Evolutionary conservation across 2,113 vertebrate species (phyloP).

Genomic region (Tragelaphus scriptus): DNA sequence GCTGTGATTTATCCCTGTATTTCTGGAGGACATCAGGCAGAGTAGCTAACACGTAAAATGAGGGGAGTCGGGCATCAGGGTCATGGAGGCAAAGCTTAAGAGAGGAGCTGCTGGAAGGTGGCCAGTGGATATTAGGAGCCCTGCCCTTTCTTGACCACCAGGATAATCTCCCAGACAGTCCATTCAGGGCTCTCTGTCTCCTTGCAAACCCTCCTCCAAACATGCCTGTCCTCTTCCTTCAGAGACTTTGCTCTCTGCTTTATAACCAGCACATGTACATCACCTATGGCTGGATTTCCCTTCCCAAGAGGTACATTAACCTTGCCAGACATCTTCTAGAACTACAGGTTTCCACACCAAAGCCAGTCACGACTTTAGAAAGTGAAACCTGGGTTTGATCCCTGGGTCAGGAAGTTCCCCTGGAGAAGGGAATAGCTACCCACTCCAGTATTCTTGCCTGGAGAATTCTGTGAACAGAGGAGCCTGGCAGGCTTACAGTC

Average conservation of each 20-base stretch:
- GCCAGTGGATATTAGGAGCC: background rate
- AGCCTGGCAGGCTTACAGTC: background rate
- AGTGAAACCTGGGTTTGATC: no score
- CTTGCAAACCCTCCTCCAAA: background rate
- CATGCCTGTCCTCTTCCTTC: background rate
- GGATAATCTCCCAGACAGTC: background rate
- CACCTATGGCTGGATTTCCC: background rate
- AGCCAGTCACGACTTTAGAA: no score
- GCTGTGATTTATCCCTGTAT: no score
- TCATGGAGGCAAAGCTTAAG: no score
- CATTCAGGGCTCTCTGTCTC: background rate
- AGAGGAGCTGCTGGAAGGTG: no score
- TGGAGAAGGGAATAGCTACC: no score
- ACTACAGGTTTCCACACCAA: no score
- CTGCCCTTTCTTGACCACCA: background rate
- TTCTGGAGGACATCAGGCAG: no score
- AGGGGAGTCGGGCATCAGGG: no score
- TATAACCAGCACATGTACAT: background rate
- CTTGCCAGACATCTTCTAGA: background rate
- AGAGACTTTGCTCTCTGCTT: background rate
- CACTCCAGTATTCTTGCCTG: background rate
- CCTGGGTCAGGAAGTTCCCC: no score
- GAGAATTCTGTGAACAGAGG: background rate
- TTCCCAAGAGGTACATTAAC: background rate
- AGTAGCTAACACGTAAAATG: no score